Base-by-base conservation (phyloP, 2,888 invertebrate species). In the Nymphalis urticae region DNA sequence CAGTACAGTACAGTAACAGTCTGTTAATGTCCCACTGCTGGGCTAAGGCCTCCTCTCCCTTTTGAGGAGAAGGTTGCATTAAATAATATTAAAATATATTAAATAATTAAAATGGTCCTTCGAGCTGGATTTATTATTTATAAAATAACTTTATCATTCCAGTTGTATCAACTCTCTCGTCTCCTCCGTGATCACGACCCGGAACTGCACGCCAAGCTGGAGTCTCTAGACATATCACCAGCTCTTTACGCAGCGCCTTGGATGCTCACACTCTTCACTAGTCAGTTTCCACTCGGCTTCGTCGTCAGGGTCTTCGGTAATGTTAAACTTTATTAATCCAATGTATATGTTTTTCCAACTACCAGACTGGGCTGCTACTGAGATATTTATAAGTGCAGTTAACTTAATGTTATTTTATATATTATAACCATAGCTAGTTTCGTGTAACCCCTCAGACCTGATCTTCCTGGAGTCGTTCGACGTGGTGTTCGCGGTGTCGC, bases 181-280 rank as follows among this genome's bases (percentile, higher is more conserved):
- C 93, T 99, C 13, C 93, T 99, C 1, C 97, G 97, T 75, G 99
- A 99, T 86, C 95, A 95, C 77, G 93, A 97, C 72, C 97, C 96
- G 0, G 97, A 97, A 68, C 92, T 99, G 53, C 98, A 98, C 87
- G 94, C 95, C 7, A 98, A 98, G 88, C 94, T 98, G 75, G 97
- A 97, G 79, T 92, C 94, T 17, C 95, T 98, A 82, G 98, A 99
- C 88, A 97, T 99, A 8, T 96, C 97, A 0, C 98, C 98, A 0
- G 98, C 98, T 0, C 90, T 99, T 7, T 99, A 98, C 86, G 98
- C 98, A 0, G 98, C 99, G 0, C 98, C 99, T 0, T 99, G 99
- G 99, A 96, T 99, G 82, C 94, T 99, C 4, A 99, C 99, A 0
- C 92, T 98, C 48, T 99, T 99, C 89, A 98, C 99, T 54, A 98